Base-by-base conservation (phyloP, 2,797 vertebrate species). In the Pogonophryne albipinna region DNA sequence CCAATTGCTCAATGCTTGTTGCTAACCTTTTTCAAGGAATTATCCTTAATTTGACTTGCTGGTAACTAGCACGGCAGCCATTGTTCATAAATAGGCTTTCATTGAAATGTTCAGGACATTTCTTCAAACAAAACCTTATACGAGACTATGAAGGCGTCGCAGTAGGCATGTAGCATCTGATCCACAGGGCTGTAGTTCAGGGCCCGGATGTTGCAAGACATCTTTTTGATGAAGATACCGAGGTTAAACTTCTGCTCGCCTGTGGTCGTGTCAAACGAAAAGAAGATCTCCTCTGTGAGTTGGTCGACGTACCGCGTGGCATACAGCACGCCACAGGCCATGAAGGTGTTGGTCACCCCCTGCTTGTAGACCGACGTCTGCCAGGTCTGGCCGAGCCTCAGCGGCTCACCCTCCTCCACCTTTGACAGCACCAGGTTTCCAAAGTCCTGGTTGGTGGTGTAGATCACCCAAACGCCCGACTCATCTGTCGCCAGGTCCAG, bases 401-500 rank as follows among this genome's bases (percentile, higher is more conserved):
- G 82, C 0, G 74, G 45, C 1, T 66, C 71, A 1, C 56, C 80
- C 0, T 76, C 64, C 14, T 85, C 79, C 17, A 96, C 44, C 70
- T 89, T 80, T 23, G 91, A 91, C 10, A 95, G 65, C 6, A 96
- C 81, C 63, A 95, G 59, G 74, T 95, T 95, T 10, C 94, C 95
- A 42, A 83, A 91, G 76, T 93, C 78, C 20, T 91, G 82, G 0
- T 42, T 55, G 14, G 93, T 90, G 51, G 91, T 84, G 41, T 95
- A 95, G 57, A 90, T 85, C 55, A 94, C 93, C 93, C 94, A 96
- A 27, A 96, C 59, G 0, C 94, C 94, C 0, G 83, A 93, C 78
- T 95, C 95, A 15, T 95, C 95, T 0, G 94, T 95, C 3, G 91
- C 77, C 41, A 95, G 77, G 87, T 96, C 95, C 19, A 95, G 17